Evolutionary conservation across 1,140 invertebrate genomes (phyloP).

Genomic region (Rhizoglyphus robini): DNA sequence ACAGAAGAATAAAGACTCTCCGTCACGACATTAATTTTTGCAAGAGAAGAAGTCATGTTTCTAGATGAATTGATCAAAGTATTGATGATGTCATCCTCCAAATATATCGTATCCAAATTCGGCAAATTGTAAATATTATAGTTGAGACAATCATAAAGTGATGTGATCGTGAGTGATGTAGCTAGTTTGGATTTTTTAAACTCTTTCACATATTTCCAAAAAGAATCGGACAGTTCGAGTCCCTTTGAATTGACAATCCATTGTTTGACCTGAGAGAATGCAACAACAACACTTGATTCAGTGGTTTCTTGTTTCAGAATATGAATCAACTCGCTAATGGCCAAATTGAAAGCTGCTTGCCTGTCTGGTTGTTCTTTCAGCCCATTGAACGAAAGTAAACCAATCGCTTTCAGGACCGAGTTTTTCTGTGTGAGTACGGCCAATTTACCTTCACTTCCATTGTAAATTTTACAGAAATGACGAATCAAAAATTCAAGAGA

Average conservation of each 20-base stretch:
- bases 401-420: slow-evolving; percentile 68
- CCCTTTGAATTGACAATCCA: slow-evolving; percentile 57
- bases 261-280: slow-evolving; percentile 58
- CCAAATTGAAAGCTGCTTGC: slow-evolving; percentile 45
- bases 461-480: slow-evolving; percentile 63
- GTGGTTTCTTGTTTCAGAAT: slow-evolving; percentile 76
- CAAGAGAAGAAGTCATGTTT: slow-evolving; percentile 46
- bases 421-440: slow-evolving; percentile 74
- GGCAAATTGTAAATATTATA: slow-evolving; percentile 22
- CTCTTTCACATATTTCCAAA: slow-evolving; percentile 61
- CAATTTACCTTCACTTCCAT: slow-evolving; percentile 77
- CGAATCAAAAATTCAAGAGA: slow-evolving; percentile 53
- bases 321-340: slow-evolving; percentile 54
- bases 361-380: slow-evolving; percentile 42
- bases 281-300: slow-evolving; percentile 70
- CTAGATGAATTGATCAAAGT: slow-evolving; percentile 51
- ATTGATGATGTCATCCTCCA: slow-evolving; percentile 40
- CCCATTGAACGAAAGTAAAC: slow-evolving; percentile 57
- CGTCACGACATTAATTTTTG: slow-evolving; percentile 45
- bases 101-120: slow-evolving; percentile 41
- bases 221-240: slow-evolving; percentile 49
- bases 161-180: slow-evolving; percentile 56
- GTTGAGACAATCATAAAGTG: slow-evolving; percentile 60
- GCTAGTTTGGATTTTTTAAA: slow-evolving; percentile 55
- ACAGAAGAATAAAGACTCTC: slow-evolving; percentile 64